phyloP scores from a whole-genome alignment of 2,113 vertebrate species.

The Tringa solitaria region DNA sequence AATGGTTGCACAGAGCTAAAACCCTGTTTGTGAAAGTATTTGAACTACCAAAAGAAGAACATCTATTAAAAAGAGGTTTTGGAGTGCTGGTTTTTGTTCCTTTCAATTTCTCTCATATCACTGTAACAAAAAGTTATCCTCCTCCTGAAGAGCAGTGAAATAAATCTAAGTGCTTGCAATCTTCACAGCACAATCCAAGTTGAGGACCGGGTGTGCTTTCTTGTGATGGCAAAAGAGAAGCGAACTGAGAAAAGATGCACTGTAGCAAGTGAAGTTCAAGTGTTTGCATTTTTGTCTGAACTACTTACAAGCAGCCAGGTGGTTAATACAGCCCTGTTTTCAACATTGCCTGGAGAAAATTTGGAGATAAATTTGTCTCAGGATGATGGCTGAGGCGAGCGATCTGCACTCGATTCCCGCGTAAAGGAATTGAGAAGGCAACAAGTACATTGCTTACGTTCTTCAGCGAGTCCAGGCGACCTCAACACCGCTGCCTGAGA shows the following conservation, averaged over 20 bases:
- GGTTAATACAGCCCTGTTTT: background rate
- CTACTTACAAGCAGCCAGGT: background rate
- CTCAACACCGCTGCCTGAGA: background rate
- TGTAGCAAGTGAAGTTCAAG: background rate
- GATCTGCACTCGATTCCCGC: background rate
- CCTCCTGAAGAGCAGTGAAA: background rate
- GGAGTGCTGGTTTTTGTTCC: background rate
- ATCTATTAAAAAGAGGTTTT: background rate
- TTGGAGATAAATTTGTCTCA: background rate
- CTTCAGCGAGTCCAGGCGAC: background rate
- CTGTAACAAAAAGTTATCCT: background rate
- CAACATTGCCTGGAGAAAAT: background rate
- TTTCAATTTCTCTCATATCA: background rate
- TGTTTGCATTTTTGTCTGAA: background rate
- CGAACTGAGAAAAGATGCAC: background rate
- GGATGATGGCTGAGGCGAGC: background rate
- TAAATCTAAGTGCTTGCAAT: background rate
- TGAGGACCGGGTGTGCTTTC: background rate
- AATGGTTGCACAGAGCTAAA: background rate
- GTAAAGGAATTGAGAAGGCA: background rate
- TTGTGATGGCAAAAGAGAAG: background rate
- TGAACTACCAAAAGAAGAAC: background rate
- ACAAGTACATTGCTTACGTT: background rate
- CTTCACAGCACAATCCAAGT: background rate
- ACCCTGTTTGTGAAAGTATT: background rate